A percentile compares a stretch with the other conserved stretches of the same genome.
Conservation (phyloP, 1,140 invertebrate species). For the Drosophila pseudoananassae region DNA sequence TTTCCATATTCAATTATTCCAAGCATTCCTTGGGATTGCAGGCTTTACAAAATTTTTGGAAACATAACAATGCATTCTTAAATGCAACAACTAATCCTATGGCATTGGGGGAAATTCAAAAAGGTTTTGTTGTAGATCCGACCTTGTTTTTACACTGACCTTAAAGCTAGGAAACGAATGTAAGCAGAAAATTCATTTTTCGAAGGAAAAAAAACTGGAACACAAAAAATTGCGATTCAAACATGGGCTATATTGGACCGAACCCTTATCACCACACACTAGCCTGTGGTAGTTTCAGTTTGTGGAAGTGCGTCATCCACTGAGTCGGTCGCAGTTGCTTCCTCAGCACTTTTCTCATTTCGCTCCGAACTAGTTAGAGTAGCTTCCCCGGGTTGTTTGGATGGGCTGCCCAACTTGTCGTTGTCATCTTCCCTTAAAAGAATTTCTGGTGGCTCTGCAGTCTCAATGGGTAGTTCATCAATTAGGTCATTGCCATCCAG, state of each 20-base stretch:
- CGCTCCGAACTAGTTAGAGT: background rate
- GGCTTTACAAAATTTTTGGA: constrained; percentile 12
- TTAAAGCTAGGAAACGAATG: too few relatives aligned
- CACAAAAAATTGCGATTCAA: background rate
- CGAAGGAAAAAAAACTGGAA: background rate
- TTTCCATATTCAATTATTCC: constrained; percentile 1
- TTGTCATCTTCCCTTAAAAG: constrained; percentile 10
- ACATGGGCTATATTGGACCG: background rate
- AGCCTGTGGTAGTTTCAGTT: constrained; percentile 12
- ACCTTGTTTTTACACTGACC: too few relatives aligned
- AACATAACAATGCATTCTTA: constrained; percentile 27
- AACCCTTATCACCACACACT: constrained; percentile 37
- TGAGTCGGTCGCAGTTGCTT: background rate
- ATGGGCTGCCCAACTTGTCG: background rate
- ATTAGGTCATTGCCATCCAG: constrained; percentile 9
- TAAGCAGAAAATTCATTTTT: too few relatives aligned
- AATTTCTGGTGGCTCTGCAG: constrained; percentile 17
- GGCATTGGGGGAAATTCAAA: too few relatives aligned
- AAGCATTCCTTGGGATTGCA: constrained; percentile 6
- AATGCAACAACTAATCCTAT: constrained; percentile 19
- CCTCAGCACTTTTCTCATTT: background rate
- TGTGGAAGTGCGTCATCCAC: background rate
- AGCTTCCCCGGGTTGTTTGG: background rate
- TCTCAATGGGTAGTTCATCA: constrained; percentile 12
- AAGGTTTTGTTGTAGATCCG: background rate